Conservation (phyloP, 2,113 vertebrate species). For the Coreoperca whiteheadi region DNA sequence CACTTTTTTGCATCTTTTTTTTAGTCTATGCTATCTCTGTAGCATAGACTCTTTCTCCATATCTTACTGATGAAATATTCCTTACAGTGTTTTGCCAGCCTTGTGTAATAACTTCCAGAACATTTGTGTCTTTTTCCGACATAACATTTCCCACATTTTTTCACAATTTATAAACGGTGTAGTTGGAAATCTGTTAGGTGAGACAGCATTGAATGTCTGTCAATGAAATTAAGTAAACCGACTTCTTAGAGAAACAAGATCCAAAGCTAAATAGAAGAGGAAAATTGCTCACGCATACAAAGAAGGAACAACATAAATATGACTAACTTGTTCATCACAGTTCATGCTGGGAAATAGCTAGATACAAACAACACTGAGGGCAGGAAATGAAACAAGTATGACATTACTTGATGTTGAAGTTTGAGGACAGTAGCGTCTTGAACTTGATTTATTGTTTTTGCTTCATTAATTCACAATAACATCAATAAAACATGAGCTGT, state of each 20-base stretch:
- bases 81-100: not conserved
- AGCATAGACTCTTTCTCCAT: no score
- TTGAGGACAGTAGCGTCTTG: not conserved
- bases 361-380: not conserved
- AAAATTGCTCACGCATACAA: conserved; percentile 1
- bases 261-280: not conserved
- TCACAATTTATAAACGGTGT: not conserved
- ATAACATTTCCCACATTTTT: not conserved
- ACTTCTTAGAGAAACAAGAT: conserved; percentile 2
- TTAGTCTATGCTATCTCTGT: no score
- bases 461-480: not conserved
- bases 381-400: not conserved
- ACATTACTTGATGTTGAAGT: not conserved
- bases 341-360: not conserved
- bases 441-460: not conserved
- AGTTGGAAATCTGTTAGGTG: not conserved
- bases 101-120: not conserved
- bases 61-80: not conserved
- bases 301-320: not conserved
- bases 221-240: not conserved
- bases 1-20: not conserved
- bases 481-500: not conserved
- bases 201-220: not conserved
- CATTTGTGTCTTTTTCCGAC: not conserved
- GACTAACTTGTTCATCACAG: not conserved